Evolutionary conservation across 2,113 vertebrate genomes (phyloP).

Genomic region (Mesoclemmys tuberculata): DNA sequence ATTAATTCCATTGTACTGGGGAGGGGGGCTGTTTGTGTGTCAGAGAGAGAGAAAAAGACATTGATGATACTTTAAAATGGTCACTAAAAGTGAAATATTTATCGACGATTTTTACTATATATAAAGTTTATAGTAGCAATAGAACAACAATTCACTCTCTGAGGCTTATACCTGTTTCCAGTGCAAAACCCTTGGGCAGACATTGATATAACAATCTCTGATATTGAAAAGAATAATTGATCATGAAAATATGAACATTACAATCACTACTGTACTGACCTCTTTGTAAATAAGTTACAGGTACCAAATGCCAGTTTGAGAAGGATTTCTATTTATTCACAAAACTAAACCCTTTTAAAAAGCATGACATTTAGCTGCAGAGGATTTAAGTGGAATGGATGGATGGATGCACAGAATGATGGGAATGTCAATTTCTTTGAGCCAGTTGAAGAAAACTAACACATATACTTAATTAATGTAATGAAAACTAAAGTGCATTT

Average conservation of each 20-base stretch:
- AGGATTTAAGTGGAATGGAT: not conserved
- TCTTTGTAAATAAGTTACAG: conserved; percentile 14
- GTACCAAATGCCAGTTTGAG: conserved; percentile 20
- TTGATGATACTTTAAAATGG: rapidly evolving
- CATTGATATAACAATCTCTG: not conserved
- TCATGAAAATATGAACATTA: not conserved
- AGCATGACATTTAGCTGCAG: conserved; percentile 5
- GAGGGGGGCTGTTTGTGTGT: not conserved
- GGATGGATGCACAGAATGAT: not conserved
- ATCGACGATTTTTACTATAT: not conserved
- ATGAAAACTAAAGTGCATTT: not conserved
- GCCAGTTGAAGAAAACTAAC: not conserved
- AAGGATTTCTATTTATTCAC: conserved; percentile 41
- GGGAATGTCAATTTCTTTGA: not conserved
- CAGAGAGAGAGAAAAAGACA: not conserved
- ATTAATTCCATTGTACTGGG: not conserved
- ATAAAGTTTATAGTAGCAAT: not conserved
- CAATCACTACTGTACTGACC: not conserved
- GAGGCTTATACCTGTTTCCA: not conserved
- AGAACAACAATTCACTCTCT: not conserved
- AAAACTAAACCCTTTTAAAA: conserved; percentile 6
- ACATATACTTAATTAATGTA: not conserved
- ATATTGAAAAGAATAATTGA: not conserved
- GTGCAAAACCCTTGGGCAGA: conserved; percentile 18
- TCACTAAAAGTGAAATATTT: not conserved